A percentile compares a stretch with the other conserved stretches of the same genome.
Evolutionary conservation across 2,797 vertebrate species (phyloP).

Genomic region (Pseudopleuronectes americanus): DNA sequence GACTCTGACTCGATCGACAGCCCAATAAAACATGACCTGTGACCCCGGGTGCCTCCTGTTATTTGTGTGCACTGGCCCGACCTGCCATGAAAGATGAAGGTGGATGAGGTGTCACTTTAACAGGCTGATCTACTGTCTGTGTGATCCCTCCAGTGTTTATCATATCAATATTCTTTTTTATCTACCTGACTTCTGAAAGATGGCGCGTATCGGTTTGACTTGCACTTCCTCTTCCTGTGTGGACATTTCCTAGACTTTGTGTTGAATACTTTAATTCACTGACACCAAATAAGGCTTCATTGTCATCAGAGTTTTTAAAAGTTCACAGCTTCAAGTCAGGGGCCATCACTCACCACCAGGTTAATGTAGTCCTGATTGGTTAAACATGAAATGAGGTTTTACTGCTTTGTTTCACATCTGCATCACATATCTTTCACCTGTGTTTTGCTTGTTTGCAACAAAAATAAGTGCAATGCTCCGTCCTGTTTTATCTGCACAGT

Average conservation of each 20-base stretch:
- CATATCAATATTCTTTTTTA: slow-evolving; percentile 18
- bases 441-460: neutral
- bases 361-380: neutral
- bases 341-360: neutral
- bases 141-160: neutral
- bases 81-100: neutral
- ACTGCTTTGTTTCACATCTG: neutral
- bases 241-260: neutral
- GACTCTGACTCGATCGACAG: too few species aligned
- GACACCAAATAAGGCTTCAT: neutral
- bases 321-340: neutral
- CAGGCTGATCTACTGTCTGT: neutral
- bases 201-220: slow-evolving; percentile 24
- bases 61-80: neutral
- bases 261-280: neutral
- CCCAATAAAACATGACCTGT: neutral
- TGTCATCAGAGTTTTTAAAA: slow-evolving; percentile 1
- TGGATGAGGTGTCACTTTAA: neutral
- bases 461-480: neutral
- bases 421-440: neutral
- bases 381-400: slow-evolving; percentile 3
- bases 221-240: slow-evolving; percentile 59
- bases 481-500: neutral
- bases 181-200: slow-evolving; percentile 34
- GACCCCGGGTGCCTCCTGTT: neutral